Base-by-base conservation (phyloP, 1,140 invertebrate species). In the Aphelenchoides besseyi region DNA sequence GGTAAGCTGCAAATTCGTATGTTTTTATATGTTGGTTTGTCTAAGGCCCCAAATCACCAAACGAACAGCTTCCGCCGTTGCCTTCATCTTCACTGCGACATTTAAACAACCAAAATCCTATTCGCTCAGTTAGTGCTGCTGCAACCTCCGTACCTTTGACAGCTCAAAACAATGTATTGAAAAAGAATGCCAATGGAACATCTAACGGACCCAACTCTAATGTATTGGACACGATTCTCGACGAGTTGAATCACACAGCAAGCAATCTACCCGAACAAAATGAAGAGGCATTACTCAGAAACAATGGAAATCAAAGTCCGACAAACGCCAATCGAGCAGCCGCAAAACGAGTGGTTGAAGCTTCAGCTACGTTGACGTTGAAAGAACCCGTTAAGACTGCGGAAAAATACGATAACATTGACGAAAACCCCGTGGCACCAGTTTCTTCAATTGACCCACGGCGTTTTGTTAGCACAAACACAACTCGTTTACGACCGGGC, bases 211-310 rank as follows among this genome's bases (percentile, higher is more conserved):
- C 3, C 30, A 77, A 29, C 67, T 55, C 69, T 33, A 68, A 75
- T 55, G 73, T 75, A 2, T 37, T 74, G 36, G 74, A 70, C 69
- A 74, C 41, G 57, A 76, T 70, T 48, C 64, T 78, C 2, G 74
- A 76, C 35, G 76, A 78, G 53, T 48, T 76, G 3, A 54, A 55
- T 35, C 63, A 66, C 36, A 66, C 63, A 1, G 63, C 63, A n/a
- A 66, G 29, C 36, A 36, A 12, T n/a, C 30, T 66, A 33, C 63
- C 63, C n/a, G 1, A 32, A 12, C 26, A 66, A 8, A 37, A 66
- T n/a, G 5, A 28, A 18, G 12, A 32, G 2, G 16, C 16, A 8
- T 33, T 12, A 53, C 5, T 59, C 26, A 8, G 5, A 8, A 8
- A 8, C 5, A 59, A 59, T 33, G 55, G 55, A 5, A 59, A 18